Base-by-base conservation (phyloP, 2,888 invertebrate species). In the Lycophotia porphyrea region DNA sequence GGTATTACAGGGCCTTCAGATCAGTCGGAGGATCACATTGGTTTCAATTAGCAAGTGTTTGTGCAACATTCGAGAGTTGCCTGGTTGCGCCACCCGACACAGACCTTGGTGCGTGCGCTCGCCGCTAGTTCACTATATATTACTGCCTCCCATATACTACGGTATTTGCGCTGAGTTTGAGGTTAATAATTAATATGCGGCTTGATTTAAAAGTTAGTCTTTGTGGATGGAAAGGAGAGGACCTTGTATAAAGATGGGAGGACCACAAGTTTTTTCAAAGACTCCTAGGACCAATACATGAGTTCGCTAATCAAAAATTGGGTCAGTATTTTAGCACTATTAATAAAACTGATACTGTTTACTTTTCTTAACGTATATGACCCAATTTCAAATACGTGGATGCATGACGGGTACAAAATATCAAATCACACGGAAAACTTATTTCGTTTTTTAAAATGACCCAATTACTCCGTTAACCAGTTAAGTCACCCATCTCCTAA, bases 71-170 rank as follows among this genome's bases (percentile, higher is more conserved):
- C 84, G 89, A 86, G 89, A 90, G 88, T 86, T 76, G 88, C 84
- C 63, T 68, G 78, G 79, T 91, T 91, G 91, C 91, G 88, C 88
- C 88, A 91, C 81, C 74, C 89, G 92, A 78, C 89, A 91, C 80
- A 91, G 92, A 92, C 92, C 92, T 92, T 92, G 91, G 73, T 84
- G 84, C 87, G 78, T 80, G 78, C 49, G 85, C 84, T 83, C 81
- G 82, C 79, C 81, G 71, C 72, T 76, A 73, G 72, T 61, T 73
- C 77, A 72, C 55, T 77, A 76, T 66, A 64, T 69, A 72, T 69
- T 80, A 73, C 65, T n/a, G 31, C 60, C 42, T 47, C 65, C 79
- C 67, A 76, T 80, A 60, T 44, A 52, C 61, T 71, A 61, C 66
- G 61, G 49, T 73, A 72, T 75, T 75, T 65, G 42, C 76, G 58